Evolutionary conservation across 2,888 invertebrate genomes (phyloP), one percentile per base, ranked within the genome.

Genomic region (Galerucella calmariensis): DNA sequence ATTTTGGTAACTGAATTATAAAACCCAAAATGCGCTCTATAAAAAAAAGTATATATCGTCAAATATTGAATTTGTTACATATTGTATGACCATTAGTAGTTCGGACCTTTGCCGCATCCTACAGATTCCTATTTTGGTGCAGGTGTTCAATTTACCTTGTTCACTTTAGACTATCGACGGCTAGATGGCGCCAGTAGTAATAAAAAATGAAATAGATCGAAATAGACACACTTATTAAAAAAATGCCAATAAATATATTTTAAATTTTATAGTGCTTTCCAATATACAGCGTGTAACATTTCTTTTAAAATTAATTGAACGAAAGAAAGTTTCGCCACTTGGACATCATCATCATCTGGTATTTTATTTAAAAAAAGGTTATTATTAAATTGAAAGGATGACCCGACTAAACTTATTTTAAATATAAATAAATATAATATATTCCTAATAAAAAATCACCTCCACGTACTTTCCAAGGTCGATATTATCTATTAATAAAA

Each of bases 401-500:
- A 16, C 16, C 16, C 10, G 12, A 14, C 51, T 14, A n/a, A 20
- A 20, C 11, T 48, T 4, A 12, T 2, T 48, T 14, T 4, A 48
- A 14, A 14, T 48, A 58, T 24, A 11, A 58, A 24, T n/a, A 65
- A 65, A 48, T 65, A 12, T 9, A 61, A n/a, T 35, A 62, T 2
- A 14, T 41, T 8, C 35, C 1, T 41, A 58, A 44, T 58, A 24
- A 59, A 20, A 20, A 20, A 59, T 59, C 59, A 68, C 58, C 46
- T 59, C 58, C 41, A 20, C 58, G 20, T 68, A 59, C 8, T 59
- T 24, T n/a, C 20, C 46, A 68, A 68, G 68, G 68, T 58, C 58
- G 44, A 9, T 10, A 24, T 58, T 58, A 3, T 4, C 58, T 12
- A 16, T 65, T 62, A 27, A 46, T 65, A 46, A 68, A 46, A 35